Evolutionary conservation across 2,113 vertebrate genomes (phyloP).

Genomic region (Argyrosomus japonicus): DNA sequence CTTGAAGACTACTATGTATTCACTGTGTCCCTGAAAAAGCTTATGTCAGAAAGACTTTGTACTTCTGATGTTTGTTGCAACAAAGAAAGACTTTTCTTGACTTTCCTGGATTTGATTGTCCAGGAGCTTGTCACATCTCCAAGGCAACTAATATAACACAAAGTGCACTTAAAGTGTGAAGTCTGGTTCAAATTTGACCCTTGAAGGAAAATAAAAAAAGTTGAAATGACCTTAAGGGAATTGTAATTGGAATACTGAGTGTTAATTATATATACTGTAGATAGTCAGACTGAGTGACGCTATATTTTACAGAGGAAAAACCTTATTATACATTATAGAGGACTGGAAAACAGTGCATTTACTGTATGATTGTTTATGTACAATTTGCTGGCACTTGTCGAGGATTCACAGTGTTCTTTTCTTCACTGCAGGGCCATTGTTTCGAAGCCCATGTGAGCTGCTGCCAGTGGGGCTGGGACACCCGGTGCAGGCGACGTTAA

Average conservation of each 20-base stretch:
- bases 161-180: neutral
- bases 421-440: constrained; percentile 84
- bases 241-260: neutral
- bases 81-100: neutral
- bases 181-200: constrained; percentile 8
- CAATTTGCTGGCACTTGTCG: neutral
- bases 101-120: neutral
- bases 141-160: neutral
- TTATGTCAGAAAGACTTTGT: neutral
- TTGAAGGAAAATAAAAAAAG: neutral
- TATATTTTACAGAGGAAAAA: neutral
- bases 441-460: constrained; percentile 86
- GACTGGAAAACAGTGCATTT: neutral
- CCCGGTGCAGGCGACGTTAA: constrained; percentile 91
- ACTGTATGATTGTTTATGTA: neutral
- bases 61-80: neutral
- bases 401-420: neutral
- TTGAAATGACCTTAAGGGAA: neutral
- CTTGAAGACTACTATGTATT: neutral
- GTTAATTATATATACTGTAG: neutral
- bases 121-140: neutral
- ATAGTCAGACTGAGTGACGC: neutral
- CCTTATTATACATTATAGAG: neutral
- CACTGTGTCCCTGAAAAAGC: neutral
- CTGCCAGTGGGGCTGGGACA: constrained; percentile 88